These are phyloP conservation scores for Austrolebias charrua DNA, from an alignment of 2,797 vertebrate genomes.

Conservation along the genomic window DNA sequence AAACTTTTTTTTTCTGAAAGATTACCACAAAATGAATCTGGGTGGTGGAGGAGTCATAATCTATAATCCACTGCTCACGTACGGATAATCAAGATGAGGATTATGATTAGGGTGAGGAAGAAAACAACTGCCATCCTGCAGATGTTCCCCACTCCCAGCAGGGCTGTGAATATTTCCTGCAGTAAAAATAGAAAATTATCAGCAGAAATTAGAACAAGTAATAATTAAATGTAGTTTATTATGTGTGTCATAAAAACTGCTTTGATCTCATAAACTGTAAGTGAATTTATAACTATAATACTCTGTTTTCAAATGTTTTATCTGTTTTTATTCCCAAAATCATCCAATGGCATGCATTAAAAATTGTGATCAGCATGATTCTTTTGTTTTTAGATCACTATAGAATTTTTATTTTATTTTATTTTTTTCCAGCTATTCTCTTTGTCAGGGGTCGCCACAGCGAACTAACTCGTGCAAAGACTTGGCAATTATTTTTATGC, in stretches of 20 bases:
- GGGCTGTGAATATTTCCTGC: conserved; percentile 31
- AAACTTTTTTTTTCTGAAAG: not conserved
- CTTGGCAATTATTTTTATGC: too few relatives aligned
- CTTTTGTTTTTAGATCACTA: too few relatives aligned
- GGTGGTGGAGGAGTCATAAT: conserved; percentile 29
- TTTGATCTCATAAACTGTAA: too few relatives aligned
- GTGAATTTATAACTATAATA: too few relatives aligned
- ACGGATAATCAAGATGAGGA: conserved; percentile 54
- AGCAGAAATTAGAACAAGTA: conserved; percentile 7
- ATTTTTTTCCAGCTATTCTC: too few relatives aligned
- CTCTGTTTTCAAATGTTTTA: too few relatives aligned
- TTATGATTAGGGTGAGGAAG: conserved; percentile 36
- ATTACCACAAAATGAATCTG: conserved; percentile 35
- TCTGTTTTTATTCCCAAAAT: too few relatives aligned
- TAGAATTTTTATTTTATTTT: too few relatives aligned
- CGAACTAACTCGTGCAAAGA: too few relatives aligned
- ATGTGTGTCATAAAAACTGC: conserved; percentile 5
- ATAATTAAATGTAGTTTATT: not conserved
- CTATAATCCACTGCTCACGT: conserved; percentile 45
- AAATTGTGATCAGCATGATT: too few relatives aligned
- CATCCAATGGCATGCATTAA: too few relatives aligned
- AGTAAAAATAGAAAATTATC: conserved; percentile 30
- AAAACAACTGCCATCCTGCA: conserved; percentile 47
- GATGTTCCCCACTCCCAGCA: conserved; percentile 38
- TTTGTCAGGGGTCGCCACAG: too few relatives aligned